These are phyloP conservation scores for Dryas iulia DNA, from an alignment of 1,140 invertebrate genomes.

Conservation along the genomic window DNA sequence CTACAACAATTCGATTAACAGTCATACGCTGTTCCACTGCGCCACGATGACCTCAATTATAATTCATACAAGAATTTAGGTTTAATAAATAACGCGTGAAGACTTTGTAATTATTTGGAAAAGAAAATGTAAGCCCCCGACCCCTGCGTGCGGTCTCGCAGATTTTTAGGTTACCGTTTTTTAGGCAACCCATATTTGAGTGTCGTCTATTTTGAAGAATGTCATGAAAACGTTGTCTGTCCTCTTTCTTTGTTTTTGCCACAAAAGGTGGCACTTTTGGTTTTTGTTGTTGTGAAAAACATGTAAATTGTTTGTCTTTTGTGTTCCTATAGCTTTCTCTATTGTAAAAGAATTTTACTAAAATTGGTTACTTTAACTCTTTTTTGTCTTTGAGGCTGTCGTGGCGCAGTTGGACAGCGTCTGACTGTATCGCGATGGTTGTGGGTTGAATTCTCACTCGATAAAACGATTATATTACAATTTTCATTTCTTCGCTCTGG, in stretches of 20 bases:
- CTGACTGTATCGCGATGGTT: no score
- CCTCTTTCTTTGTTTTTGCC: background rate
- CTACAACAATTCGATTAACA: no score
- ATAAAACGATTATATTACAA: no score
- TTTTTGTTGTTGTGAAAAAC: background rate
- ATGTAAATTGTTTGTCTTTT: background rate
- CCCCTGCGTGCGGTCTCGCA: background rate
- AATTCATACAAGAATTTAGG: no score
- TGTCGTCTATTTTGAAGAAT: constrained; percentile 3
- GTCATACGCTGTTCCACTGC: no score
- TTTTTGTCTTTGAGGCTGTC: no score
- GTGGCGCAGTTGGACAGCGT: no score
- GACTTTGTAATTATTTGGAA: background rate
- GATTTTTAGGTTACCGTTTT: background rate
- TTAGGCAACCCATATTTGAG: constrained; percentile 3
- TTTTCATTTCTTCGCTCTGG: no score
- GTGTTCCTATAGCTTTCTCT: background rate
- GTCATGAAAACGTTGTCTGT: background rate
- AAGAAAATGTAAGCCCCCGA: background rate
- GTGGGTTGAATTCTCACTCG: no score
- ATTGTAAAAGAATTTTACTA: background rate
- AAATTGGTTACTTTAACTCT: background rate
- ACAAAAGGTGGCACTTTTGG: background rate
- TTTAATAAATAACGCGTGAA: no score
- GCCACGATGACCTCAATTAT: no score